Percentiles rank a stretch among this genome's conserved stretches.
Evolutionary conservation across 2,113 vertebrate genomes (phyloP).

Genomic region (Passer domesticus): DNA sequence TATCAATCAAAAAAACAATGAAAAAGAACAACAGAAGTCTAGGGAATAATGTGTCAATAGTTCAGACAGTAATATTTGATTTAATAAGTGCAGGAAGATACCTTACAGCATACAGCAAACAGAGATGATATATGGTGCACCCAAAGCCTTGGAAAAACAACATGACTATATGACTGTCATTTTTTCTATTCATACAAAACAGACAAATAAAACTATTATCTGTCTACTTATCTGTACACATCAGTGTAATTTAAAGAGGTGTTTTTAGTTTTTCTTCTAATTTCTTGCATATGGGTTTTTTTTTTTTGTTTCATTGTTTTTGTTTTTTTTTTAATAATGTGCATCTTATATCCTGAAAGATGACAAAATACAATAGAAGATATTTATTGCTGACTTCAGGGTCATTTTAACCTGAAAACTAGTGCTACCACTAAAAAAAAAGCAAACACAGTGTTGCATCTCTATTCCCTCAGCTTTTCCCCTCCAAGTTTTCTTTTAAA

Average conservation of each 20-base stretch:
- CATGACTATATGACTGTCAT: fast-evolving
- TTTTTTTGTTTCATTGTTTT: not conserved
- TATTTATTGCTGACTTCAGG: not conserved
- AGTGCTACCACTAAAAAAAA: not conserved
- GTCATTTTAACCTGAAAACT: not conserved
- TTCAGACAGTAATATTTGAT: not conserved
- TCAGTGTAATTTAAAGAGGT: not conserved
- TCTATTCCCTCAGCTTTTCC: not conserved
- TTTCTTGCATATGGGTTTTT: not conserved
- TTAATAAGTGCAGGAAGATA: not conserved
- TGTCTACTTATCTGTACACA: not conserved
- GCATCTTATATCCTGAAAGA: not conserved
- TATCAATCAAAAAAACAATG: not conserved
- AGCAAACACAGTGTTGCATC: not conserved
- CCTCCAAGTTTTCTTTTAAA: not conserved
- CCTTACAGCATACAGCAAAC: not conserved
- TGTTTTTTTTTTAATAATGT: not conserved
- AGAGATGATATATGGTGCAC: not conserved
- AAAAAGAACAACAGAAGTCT: not conserved
- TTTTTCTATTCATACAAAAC: not conserved
- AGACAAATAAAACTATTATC: not conserved
- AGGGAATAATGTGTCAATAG: not conserved
- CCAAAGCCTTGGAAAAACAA: not conserved
- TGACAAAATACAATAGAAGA: not conserved
- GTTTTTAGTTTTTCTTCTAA: not conserved